These are phyloP conservation scores for Phocides pigmalion DNA, from an alignment of 1,140 invertebrate species.

Conservation along the genomic window DNA sequence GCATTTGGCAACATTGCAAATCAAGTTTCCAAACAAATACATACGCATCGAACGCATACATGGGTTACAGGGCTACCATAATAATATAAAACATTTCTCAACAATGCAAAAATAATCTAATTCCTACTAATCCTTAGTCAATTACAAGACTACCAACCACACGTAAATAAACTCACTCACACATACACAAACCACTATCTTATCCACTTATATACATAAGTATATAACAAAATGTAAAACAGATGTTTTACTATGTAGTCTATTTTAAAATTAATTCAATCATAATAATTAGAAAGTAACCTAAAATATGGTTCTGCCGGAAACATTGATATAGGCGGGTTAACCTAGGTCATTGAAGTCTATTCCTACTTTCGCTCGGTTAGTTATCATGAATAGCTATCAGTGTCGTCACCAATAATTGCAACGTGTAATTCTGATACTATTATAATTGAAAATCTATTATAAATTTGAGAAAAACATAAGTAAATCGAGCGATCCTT, in stretches of 20 bases:
- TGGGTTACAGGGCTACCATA: slow-evolving; percentile 4
- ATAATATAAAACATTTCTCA: slow-evolving; percentile 1
- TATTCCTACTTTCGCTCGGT: slow-evolving; percentile 64
- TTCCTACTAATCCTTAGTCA: slow-evolving; percentile 16
- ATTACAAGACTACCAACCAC: slow-evolving; percentile 34
- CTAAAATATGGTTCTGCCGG: slow-evolving; percentile 63
- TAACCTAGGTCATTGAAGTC: slow-evolving; percentile 78
- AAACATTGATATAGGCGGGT: slow-evolving; percentile 63
- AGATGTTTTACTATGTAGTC: slow-evolving; percentile 59
- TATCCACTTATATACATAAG: slow-evolving; percentile 45
- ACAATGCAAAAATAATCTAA: slow-evolving; percentile 45
- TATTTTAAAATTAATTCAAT: slow-evolving; percentile 47
- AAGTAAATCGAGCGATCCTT: slow-evolving; percentile 40
- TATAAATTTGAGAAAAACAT: slow-evolving; percentile 48
- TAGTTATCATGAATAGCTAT: slow-evolving; percentile 54
- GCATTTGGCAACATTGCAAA: slow-evolving; percentile 54
- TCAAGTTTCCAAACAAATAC: slow-evolving; percentile 56
- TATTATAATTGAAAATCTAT: slow-evolving; percentile 42
- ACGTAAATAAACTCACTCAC: slow-evolving; percentile 46
- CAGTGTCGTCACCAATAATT: slow-evolving; percentile 53
- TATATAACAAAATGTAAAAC: slow-evolving; percentile 52
- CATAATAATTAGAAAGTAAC: slow-evolving; percentile 63
- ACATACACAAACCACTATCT: slow-evolving; percentile 41
- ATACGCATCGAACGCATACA: slow-evolving; percentile 36
- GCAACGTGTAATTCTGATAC: slow-evolving; percentile 46